These are phyloP conservation scores for Oryctes rhinoceros DNA, from an alignment of 1,140 invertebrate genomes.

Conservation along the genomic window DNA sequence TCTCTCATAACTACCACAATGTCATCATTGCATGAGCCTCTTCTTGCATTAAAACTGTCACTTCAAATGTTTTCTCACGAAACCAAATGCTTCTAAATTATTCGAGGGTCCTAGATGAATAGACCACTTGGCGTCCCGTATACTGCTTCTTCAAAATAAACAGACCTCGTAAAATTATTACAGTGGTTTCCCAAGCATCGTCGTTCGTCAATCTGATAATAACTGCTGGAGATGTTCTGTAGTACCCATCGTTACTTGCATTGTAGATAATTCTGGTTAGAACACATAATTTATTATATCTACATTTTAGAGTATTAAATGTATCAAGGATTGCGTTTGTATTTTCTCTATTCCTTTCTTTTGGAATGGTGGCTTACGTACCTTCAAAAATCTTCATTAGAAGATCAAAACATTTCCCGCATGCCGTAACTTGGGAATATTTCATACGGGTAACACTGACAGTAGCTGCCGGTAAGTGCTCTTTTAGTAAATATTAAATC, in stretches of 20 bases:
- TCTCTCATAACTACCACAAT: no score
- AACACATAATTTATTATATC: background rate
- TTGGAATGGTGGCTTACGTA: background rate
- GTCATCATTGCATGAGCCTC: no score
- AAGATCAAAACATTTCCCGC: background rate
- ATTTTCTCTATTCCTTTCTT: background rate
- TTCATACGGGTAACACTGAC: background rate
- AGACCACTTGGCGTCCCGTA: no score
- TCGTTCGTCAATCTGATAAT: no score
- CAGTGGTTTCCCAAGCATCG: no score
- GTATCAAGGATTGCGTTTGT: background rate
- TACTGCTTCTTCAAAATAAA: no score
- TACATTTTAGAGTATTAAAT: background rate
- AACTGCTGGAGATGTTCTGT: no score
- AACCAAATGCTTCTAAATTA: no score
- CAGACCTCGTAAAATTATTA: no score
- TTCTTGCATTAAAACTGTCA: no score
- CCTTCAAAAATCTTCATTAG: background rate
- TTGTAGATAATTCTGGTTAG: background rate
- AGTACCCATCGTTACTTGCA: background rate
- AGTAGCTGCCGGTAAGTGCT: background rate
- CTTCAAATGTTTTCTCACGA: no score
- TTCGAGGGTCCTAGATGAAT: no score
- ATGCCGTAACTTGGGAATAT: slow-evolving; percentile 24
- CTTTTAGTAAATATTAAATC: background rate